Conservation (phyloP, 2,888 invertebrate species). For the Phyto melanocephala region DNA sequence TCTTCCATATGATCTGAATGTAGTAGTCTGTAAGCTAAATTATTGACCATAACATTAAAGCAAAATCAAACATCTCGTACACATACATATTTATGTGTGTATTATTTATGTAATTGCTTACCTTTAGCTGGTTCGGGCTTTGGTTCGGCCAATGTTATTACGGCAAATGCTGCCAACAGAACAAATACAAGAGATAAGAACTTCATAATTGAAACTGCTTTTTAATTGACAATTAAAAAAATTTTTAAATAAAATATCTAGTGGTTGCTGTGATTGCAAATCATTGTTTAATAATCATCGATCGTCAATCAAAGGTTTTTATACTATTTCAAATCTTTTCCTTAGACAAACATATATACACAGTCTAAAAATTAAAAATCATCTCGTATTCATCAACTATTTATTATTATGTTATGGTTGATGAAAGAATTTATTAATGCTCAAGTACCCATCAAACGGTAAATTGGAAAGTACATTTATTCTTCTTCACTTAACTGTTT, state of each 20-base stretch:
- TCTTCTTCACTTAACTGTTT: neutral
- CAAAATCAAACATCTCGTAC: too few relatives aligned
- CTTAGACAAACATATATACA: too few relatives aligned
- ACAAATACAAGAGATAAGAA: conserved; percentile 61
- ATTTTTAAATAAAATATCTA: conserved; percentile 51
- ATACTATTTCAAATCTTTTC: conserved; percentile 66
- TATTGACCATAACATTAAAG: neutral
- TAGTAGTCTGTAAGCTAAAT: conserved; percentile 28
- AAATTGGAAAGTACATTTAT: conserved; percentile 39
- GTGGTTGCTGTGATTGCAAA: conserved; percentile 71
- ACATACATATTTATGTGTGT: too few relatives aligned
- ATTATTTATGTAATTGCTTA: conserved; percentile 26
- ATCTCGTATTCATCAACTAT: conserved; percentile 21
- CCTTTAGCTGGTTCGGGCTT: conserved; percentile 63
- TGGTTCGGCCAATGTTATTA: conserved; percentile 44
- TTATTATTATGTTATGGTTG: conserved; percentile 28
- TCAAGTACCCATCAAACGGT: conserved; percentile 49
- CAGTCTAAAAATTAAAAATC: neutral
- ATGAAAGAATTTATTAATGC: conserved; percentile 26
- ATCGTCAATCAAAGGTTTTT: conserved; percentile 68
- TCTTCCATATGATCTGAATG: conserved; percentile 20
- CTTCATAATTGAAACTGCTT: conserved; percentile 66
- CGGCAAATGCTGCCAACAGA: conserved; percentile 64
- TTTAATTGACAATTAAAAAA: conserved; percentile 43
- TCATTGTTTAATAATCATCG: conserved; percentile 71